phyloP scores from a whole-genome alignment of 1,140 invertebrate genomes.

The Metaphire vulgaris region DNA sequence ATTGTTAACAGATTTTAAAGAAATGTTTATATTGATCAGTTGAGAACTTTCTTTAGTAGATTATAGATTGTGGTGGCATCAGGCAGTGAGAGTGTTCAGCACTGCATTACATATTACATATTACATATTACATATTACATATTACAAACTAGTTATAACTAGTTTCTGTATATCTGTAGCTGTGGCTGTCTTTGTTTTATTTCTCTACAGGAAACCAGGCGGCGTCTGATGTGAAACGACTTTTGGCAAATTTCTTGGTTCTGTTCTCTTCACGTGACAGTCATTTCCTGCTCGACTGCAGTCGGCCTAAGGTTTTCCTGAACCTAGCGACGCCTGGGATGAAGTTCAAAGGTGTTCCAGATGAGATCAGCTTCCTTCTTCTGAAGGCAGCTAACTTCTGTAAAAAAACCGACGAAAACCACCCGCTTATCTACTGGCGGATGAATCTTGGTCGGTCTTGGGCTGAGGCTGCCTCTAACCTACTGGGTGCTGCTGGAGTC shows the following conservation, averaged over 20 bases:
- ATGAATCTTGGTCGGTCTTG: not conserved
- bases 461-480: not conserved
- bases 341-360: not conserved
- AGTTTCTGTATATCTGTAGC: no score
- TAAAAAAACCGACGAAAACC: not conserved
- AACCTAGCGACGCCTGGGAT: not conserved
- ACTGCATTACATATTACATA: no score
- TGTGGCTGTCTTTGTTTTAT: no score
- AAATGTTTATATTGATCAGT: no score
- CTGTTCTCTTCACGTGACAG: not conserved
- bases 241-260: not conserved
- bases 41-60: no score
- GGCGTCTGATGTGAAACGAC: not conserved
- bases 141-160: no score
- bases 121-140: no score
- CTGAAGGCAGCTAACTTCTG: not conserved
- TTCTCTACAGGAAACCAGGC: no score
- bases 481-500: no score
- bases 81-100: no score
- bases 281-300: not conserved
- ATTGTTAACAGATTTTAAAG: no score
- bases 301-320: not conserved
- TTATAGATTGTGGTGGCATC: no score
- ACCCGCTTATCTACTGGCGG: not conserved
- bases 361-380: not conserved